A percentile compares a stretch with the other conserved stretches of the same genome.
phyloP scores from a whole-genome alignment of 2,888 invertebrate species.

The Leptinotarsa tumamoca region DNA sequence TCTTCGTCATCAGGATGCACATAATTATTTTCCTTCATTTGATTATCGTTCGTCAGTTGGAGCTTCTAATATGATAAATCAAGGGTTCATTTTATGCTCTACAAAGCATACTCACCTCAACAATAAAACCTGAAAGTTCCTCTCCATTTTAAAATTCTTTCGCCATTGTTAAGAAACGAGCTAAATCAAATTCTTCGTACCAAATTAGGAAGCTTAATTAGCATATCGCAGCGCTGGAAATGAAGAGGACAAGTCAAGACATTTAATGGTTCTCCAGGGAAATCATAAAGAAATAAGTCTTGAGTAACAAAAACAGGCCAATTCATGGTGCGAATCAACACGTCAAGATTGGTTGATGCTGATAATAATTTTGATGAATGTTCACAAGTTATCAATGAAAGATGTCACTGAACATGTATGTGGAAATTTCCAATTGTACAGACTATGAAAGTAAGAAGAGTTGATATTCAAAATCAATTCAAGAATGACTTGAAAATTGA shows the following conservation, averaged over 20 bases:
- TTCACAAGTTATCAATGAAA: too few relatives aligned
- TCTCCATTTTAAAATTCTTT: constrained; percentile 26
- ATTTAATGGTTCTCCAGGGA: constrained; percentile 49
- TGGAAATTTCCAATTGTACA: too few relatives aligned
- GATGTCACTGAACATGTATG: too few relatives aligned
- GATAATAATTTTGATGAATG: not conserved
- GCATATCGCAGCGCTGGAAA: constrained; percentile 38
- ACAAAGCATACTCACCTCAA: constrained; percentile 9
- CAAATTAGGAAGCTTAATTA: constrained; percentile 43
- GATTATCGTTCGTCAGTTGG: not conserved
- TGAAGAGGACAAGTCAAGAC: constrained; percentile 48
- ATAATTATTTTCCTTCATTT: too few relatives aligned
- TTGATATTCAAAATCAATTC: too few relatives aligned
- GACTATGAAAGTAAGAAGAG: too few relatives aligned
- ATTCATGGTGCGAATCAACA: constrained; percentile 44
- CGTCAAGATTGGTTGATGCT: not conserved
- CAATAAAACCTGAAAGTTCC: constrained; percentile 11
- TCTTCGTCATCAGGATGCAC: too few relatives aligned
- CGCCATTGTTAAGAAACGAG: constrained; percentile 28
- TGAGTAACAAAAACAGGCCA: constrained; percentile 47
- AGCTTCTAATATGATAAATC: not conserved
- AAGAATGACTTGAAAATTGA: too few relatives aligned
- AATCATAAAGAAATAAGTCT: constrained; percentile 50
- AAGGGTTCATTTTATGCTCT: constrained; percentile 3
- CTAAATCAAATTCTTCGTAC: constrained; percentile 35